Base-by-base conservation (phyloP, 2,113 vertebrate genomes). In the Cygnus buccinator region DNA sequence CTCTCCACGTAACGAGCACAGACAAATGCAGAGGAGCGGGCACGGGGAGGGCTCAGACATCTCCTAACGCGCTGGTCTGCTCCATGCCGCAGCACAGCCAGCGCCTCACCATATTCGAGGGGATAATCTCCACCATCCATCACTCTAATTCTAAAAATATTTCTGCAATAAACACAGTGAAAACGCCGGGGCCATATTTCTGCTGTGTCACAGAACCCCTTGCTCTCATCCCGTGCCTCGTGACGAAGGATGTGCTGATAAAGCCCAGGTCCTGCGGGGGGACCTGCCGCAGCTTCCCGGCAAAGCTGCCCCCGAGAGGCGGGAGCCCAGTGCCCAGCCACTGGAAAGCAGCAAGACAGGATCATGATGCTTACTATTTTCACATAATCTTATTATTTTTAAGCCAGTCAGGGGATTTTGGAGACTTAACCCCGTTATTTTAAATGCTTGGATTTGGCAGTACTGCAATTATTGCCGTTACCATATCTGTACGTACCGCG, bases 381-480 rank as follows among this genome's bases (percentile, higher is more conserved):
- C 87, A 37, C n/a, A 22, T 86, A 84, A 89, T 80, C 88, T 75
- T 84, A 86, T 86, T 63, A 91, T 91, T 91, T 93, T 59, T 59
- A 83, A 94, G 76, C 52, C 72, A 86, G 37, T 59, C 81, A 68
- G 43, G 62, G 85, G 85, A 91, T 93, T 92, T 76, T 22, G 82
- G 63, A 87, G 77, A 67, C 73, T 91, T 76, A 87, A 73, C 63
- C 85, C 85, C 68, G 3, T 84, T 83, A 76, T 73, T 84, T 59
- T 11, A 91, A 66, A 80, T 0, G 7, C 82, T 37, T 1, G 16
- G 93, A 68, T 91, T 68, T 94, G 87, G 74, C 18, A 7, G 57
- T 16, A 73, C 20, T 35, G 33, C 7, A 71, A 20, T 78, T 59
- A 52, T 84, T 84, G 13, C 31, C 37, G 84, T 65, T 84, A 41